phyloP scores from a whole-genome alignment of 2,113 vertebrate genomes.

The Cricetomys ansorgei region DNA sequence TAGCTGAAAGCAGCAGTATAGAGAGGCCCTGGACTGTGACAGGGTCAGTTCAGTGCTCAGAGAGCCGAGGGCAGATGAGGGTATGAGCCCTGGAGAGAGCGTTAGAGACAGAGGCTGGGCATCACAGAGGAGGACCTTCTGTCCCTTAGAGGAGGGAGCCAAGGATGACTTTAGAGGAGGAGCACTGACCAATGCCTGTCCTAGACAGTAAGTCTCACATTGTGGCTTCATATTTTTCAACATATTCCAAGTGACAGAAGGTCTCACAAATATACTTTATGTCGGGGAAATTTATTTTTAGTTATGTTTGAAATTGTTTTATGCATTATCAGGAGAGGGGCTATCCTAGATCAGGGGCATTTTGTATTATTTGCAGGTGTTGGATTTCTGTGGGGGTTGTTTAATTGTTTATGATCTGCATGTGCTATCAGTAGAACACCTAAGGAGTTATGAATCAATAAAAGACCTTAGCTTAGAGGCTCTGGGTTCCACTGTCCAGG shows the following conservation, averaged over 20 bases:
- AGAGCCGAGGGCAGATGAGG: too few species aligned
- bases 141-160: rapidly evolving
- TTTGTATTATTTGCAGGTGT: too few species aligned
- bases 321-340: too few species aligned
- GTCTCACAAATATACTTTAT: neutral
- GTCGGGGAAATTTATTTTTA: too few species aligned
- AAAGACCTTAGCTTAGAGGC: too few species aligned
- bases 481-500: too few species aligned
- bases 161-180: rapidly evolving
- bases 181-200: rapidly evolving
- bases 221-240: neutral
- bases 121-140: neutral
- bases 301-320: too few species aligned
- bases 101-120: neutral
- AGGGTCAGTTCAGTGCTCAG: rapidly evolving
- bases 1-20: neutral
- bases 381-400: too few species aligned
- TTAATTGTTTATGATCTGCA: too few species aligned
- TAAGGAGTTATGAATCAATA: too few species aligned
- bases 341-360: too few species aligned
- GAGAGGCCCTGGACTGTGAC: rapidly evolving
- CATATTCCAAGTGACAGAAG: neutral
- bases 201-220: neutral
- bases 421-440: too few species aligned
- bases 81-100: neutral